Evolutionary conservation across 2,888 invertebrate species (phyloP).

Genomic region (Bimastos eiseni): DNA sequence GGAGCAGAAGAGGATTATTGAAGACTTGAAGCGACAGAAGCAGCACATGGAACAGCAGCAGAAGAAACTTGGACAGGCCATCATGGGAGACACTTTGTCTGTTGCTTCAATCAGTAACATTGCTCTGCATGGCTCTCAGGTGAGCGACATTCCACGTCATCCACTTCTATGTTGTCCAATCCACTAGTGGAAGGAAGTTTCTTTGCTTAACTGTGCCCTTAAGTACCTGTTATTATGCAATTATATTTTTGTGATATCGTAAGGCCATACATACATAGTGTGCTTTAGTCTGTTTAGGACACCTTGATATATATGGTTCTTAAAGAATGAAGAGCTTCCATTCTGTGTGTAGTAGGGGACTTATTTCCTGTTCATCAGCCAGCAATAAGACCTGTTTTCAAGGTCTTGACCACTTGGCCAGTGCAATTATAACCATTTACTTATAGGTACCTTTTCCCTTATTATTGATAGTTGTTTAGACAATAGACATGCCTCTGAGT

Average conservation of each 20-base stretch:
- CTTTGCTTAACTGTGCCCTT: not conserved
- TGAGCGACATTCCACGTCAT: not conserved
- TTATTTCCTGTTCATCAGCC: not conserved
- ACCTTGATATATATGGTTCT: not conserved
- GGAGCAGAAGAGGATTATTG: slow-evolving; percentile 34
- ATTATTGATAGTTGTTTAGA: too few relatives aligned
- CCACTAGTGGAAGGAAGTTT: not conserved
- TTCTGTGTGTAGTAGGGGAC: not conserved
- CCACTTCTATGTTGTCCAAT: not conserved
- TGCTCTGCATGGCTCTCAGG: not conserved
- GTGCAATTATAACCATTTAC: not conserved
- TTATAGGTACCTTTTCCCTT: too few relatives aligned
- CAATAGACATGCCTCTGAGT: too few relatives aligned
- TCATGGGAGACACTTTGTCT: not conserved
- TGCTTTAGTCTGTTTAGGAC: not conserved
- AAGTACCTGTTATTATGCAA: not conserved
- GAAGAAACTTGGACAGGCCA: not conserved
- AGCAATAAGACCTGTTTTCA: not conserved
- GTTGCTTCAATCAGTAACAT: slow-evolving; percentile 28
- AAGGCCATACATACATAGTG: too few relatives aligned
- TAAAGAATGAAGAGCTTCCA: not conserved
- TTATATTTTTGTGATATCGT: not conserved
- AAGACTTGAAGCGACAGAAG: slow-evolving; percentile 34
- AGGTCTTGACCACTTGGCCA: not conserved
- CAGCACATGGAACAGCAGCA: slow-evolving; percentile 19